Conservation (phyloP, 2,113 vertebrate genomes). For the Calidris pugnax region DNA sequence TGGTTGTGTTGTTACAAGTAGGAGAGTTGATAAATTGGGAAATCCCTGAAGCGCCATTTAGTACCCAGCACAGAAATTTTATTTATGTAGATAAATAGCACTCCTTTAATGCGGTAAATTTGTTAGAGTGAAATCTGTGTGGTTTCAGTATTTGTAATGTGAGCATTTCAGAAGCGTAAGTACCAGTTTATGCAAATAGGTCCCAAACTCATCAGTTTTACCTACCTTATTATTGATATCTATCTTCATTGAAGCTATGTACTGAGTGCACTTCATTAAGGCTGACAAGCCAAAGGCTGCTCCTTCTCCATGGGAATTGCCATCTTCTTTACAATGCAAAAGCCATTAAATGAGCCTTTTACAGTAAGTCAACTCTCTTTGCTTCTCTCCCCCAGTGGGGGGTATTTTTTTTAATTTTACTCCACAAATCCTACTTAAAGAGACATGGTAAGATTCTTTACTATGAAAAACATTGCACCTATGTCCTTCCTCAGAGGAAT, state of each 20-base stretch:
- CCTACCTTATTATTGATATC: constrained; percentile 49
- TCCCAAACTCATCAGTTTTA: constrained; percentile 50
- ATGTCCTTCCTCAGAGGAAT: neutral
- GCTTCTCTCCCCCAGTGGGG: neutral
- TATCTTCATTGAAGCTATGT: constrained; percentile 30
- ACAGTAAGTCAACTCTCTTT: neutral
- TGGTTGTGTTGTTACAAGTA: neutral
- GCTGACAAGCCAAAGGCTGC: constrained; percentile 33
- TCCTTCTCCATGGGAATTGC: constrained; percentile 33
- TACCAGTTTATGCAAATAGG: constrained; percentile 54
- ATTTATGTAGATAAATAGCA: constrained; percentile 42
- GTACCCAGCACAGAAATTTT: neutral
- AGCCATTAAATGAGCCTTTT: constrained; percentile 38
- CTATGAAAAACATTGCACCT: neutral
- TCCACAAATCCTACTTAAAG: constrained; percentile 5
- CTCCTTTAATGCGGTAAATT: neutral
- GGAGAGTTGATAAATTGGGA: neutral
- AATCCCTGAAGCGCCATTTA: constrained; percentile 20
- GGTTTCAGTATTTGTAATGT: constrained; percentile 11
- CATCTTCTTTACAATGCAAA: constrained; percentile 48
- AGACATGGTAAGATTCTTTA: neutral
- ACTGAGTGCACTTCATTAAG: constrained; percentile 39
- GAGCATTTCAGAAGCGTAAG: constrained; percentile 1
- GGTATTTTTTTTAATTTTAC: neutral
- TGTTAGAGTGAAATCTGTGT: neutral